A percentile compares a stretch with the other conserved stretches of the same genome.
phyloP scores from a whole-genome alignment of 2,888 invertebrate genomes.

The Melanargia galathea region DNA sequence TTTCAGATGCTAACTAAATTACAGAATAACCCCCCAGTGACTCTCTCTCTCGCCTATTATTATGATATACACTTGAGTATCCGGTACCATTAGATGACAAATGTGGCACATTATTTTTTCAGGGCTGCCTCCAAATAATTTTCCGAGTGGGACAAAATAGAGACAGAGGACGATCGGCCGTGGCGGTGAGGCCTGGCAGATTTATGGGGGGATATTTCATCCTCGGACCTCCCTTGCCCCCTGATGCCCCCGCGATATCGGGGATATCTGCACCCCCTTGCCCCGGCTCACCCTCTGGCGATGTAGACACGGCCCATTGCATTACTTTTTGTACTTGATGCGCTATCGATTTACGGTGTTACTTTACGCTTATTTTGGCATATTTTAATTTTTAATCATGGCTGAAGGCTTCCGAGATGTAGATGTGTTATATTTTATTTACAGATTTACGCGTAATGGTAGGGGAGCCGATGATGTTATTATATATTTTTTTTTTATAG shows the following conservation, averaged over 20 bases:
- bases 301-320: conserved; percentile 22
- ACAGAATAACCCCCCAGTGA: no score
- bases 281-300: conserved; percentile 25
- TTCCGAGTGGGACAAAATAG: conserved; percentile 40
- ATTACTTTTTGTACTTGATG: conserved; percentile 34
- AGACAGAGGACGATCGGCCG: conserved; percentile 37
- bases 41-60: conserved; percentile 20
- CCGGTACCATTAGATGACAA: conserved; percentile 38
- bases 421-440: not conserved
- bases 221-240: conserved; percentile 43
- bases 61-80: conserved; percentile 34
- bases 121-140: conserved; percentile 37
- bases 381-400: not conserved
- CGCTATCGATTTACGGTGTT: conserved; percentile 32
- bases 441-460: no score
- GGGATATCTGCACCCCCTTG: conserved; percentile 45
- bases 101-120: conserved; percentile 41
- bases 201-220: conserved; percentile 75
- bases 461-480: no score
- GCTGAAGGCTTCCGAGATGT: not conserved
- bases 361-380: conserved; percentile 12
- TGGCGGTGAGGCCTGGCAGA: conserved; percentile 59
- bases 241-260: conserved; percentile 50
- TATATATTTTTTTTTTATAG: no score
- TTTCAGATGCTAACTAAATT: no score